These are phyloP conservation scores for Lochmaea crataegi DNA, from an alignment of 2,888 invertebrate genomes.

Conservation along the genomic window DNA sequence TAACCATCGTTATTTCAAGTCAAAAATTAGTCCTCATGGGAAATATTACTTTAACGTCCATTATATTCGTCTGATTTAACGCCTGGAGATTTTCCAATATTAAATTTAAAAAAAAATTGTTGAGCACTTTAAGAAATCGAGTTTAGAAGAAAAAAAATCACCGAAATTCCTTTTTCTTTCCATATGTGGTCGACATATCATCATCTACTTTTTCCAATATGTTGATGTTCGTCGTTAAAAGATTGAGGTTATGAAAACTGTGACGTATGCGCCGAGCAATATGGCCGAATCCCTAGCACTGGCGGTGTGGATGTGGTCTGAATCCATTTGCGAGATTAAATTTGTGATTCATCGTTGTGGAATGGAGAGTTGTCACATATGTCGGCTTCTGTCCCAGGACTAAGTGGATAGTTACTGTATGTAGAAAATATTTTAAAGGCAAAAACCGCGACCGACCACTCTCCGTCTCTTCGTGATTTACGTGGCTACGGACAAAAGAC, in stretches of 20 bases:
- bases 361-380: conserved; percentile 75
- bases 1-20: too few species aligned
- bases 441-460: conserved; percentile 55
- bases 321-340: conserved; percentile 80
- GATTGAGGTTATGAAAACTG: conserved; percentile 53
- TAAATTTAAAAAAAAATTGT: too few species aligned
- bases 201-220: conserved; percentile 34
- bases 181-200: conserved; percentile 4
- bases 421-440: conserved; percentile 64
- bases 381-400: conserved; percentile 66
- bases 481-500: conserved; percentile 44
- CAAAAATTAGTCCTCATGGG: too few species aligned
- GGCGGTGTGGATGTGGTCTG: conserved; percentile 59
- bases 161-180: not conserved
- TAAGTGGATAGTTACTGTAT: conserved; percentile 65
- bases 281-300: conserved; percentile 57
- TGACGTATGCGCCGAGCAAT: conserved; percentile 62
- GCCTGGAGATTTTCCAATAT: too few species aligned
- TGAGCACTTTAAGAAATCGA: too few species aligned
- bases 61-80: too few species aligned
- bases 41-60: too few species aligned
- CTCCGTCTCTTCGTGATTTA: conserved; percentile 54
- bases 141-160: not conserved
- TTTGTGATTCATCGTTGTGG: conserved; percentile 72
- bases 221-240: conserved; percentile 34